These are phyloP conservation scores for Charina bottae DNA, from an alignment of 2,113 vertebrate genomes.

Conservation along the genomic window DNA sequence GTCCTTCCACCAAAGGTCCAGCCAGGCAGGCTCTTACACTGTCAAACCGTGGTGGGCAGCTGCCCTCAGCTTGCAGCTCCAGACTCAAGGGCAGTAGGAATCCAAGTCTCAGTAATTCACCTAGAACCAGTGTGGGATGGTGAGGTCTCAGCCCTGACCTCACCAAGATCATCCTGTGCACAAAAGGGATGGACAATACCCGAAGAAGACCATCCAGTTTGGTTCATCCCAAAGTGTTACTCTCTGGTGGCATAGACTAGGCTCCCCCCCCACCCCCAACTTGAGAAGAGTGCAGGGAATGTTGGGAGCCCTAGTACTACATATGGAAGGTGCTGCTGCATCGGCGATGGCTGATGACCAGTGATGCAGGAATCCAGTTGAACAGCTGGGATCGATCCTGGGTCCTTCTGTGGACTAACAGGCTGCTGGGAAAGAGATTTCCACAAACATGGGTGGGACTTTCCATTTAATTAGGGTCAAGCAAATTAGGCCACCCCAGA, in stretches of 20 bases:
- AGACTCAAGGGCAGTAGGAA: not conserved
- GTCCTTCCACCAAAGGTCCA: not conserved
- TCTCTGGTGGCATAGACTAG: not conserved
- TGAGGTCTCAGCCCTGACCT: not conserved
- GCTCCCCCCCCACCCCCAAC: not conserved
- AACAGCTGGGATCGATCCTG: not conserved
- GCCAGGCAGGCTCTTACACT: not conserved
- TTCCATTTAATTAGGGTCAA: conserved; percentile 38
- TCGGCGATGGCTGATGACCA: not conserved
- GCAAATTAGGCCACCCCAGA: not conserved
- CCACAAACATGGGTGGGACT: accelerated
- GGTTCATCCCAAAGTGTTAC: not conserved
- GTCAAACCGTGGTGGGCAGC: too few species aligned
- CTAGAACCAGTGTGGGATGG: not conserved
- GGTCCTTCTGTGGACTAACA: not conserved
- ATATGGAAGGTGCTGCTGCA: not conserved
- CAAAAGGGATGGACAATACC: not conserved
- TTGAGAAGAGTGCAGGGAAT: not conserved
- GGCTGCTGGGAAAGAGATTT: not conserved
- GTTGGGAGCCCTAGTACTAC: not conserved
- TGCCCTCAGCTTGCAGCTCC: not conserved
- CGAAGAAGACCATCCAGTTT: not conserved
- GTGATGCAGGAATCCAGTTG: not conserved
- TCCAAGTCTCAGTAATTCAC: not conserved
- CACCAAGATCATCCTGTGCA: not conserved